These are phyloP conservation scores for Hypotaenidia okinawae DNA, from an alignment of 2,797 vertebrate species.

Conservation along the genomic window DNA sequence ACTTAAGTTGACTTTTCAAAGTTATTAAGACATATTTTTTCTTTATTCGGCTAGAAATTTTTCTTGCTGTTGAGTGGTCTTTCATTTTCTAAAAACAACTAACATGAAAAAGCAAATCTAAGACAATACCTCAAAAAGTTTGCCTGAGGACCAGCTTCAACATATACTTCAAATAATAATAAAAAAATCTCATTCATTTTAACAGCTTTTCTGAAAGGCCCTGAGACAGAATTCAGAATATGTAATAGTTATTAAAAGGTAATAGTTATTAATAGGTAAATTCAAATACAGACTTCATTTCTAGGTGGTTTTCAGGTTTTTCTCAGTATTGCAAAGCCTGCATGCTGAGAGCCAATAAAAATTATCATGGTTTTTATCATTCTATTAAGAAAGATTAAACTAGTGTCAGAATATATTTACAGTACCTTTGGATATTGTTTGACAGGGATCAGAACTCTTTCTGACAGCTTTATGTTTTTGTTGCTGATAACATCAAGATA, in stretches of 20 bases:
- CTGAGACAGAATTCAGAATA: neutral
- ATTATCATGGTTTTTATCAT: neutral
- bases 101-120: neutral
- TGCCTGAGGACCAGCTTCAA: neutral
- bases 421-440: slow-evolving; percentile 99
- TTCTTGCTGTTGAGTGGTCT: neutral
- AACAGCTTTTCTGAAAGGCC: neutral
- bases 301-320: neutral
- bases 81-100: neutral
- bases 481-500: slow-evolving; percentile 99
- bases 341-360: neutral
- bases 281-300: neutral
- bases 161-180: neutral
- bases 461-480: slow-evolving; percentile 98
- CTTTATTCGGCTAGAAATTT: neutral
- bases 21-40: neutral
- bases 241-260: neutral
- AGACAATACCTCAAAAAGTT: neutral
- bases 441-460: slow-evolving; percentile 95
- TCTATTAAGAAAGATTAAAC: neutral
- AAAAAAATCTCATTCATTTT: neutral
- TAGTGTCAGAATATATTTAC: neutral
- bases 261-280: neutral
- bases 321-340: neutral
- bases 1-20: neutral